Conservation (phyloP, 2,113 vertebrate species). For the Scomber scombrus region DNA sequence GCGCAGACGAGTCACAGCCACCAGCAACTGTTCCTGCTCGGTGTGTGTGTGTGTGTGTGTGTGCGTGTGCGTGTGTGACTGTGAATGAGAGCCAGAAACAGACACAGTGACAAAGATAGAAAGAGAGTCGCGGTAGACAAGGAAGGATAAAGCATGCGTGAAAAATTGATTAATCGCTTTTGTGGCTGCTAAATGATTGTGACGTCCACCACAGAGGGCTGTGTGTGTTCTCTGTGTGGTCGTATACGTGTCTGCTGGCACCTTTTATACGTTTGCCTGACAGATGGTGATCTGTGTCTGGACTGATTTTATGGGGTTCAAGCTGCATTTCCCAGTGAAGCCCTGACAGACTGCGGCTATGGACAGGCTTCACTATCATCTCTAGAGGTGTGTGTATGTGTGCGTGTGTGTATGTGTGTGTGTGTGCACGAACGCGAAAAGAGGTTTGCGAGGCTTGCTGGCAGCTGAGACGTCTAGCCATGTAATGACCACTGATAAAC, state of each 20-base stretch:
- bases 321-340: slow-evolving; percentile 8
- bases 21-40: slow-evolving; percentile 19
- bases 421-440: no score
- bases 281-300: slow-evolving; percentile 35
- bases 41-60: slow-evolving; percentile 7
- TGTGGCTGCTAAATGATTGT: neutral
- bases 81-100: neutral
- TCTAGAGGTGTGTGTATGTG: neutral
- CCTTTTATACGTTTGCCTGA: slow-evolving; percentile 20
- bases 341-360: neutral
- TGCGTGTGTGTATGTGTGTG: neutral
- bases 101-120: slow-evolving; percentile 17
- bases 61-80: slow-evolving; percentile 7
- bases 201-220: neutral
- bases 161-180: slow-evolving; percentile 34
- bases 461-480: neutral
- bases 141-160: slow-evolving; percentile 7
- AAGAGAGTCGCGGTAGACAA: neutral
- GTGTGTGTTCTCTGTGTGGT: neutral
- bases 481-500: neutral
- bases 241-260: slow-evolving; percentile 9
- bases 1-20: slow-evolving; percentile 3
- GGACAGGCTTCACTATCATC: neutral
- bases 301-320: neutral
- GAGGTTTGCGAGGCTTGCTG: neutral